These are phyloP conservation scores for Quadroppia sp. DNA, from an alignment of 2,888 invertebrate species.

Conservation along the genomic window DNA sequence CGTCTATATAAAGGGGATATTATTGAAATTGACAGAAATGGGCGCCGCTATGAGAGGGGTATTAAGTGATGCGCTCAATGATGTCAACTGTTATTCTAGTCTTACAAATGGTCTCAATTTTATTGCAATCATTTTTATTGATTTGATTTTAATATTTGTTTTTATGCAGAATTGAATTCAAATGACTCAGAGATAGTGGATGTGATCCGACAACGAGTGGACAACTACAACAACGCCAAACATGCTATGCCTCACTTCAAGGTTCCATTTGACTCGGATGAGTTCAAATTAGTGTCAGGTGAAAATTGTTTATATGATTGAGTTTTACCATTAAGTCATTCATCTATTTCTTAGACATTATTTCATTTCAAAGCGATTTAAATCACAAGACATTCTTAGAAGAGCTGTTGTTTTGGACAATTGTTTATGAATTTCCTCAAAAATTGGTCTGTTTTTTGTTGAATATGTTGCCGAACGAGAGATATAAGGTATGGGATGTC, in stretches of 20 bases:
- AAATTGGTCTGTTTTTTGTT: slow-evolving; percentile 89
- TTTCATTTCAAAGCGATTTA: slow-evolving; percentile 56
- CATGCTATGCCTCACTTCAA: slow-evolving; percentile 25
- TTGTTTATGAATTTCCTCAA: slow-evolving; percentile 92
- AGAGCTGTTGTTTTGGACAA: slow-evolving; percentile 97
- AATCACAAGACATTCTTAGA: slow-evolving; percentile 80
- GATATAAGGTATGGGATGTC: slow-evolving; percentile 65
- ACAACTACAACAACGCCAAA: slow-evolving; percentile 30
- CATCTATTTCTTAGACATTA: slow-evolving; percentile 38
- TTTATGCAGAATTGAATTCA: not conserved
- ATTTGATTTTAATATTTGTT: not conserved
- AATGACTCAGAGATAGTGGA: slow-evolving; percentile 21
- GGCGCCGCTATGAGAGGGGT: slow-evolving; percentile 91
- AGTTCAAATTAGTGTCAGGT: slow-evolving; percentile 23
- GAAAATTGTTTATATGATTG: not conserved
- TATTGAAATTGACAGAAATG: slow-evolving; percentile 91
- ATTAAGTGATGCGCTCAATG: slow-evolving; percentile 84
- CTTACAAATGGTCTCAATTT: slow-evolving; percentile 52
- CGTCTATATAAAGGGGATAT: slow-evolving; percentile 72
- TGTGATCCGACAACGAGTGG: not conserved
- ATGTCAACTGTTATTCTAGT: slow-evolving; percentile 64
- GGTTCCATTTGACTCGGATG: slow-evolving; percentile 21
- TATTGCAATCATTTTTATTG: no score
- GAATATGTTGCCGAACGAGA: slow-evolving; percentile 89
- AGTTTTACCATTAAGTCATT: not conserved